Conservation (phyloP, 2,113 vertebrate species). For the Cynocephalus volans region DNA sequence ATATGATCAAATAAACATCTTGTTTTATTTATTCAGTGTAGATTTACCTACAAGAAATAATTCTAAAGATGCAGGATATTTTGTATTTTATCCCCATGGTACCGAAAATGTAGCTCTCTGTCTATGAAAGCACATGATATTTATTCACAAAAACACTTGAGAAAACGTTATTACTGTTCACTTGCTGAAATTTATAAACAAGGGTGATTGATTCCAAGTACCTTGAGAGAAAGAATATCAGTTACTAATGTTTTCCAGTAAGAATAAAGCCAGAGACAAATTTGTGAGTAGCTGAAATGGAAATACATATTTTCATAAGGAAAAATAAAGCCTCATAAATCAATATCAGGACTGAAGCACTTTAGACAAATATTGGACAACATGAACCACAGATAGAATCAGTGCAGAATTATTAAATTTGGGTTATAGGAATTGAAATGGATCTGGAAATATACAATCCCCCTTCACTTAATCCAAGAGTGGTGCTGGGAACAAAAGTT, state of each 20-base stretch:
- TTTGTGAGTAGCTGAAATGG: background rate
- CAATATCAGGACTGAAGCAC: background rate
- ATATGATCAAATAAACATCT: background rate
- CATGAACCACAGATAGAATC: background rate
- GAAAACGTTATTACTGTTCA: background rate
- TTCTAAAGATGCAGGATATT: background rate
- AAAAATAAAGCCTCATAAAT: constrained; percentile 25
- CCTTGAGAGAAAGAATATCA: background rate
- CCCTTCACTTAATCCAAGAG: background rate
- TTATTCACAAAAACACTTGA: constrained; percentile 11
- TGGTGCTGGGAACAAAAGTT: background rate
- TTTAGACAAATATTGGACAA: constrained; percentile 2
- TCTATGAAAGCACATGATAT: background rate
- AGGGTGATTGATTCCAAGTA: background rate
- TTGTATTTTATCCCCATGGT: background rate
- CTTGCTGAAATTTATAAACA: constrained; percentile 45
- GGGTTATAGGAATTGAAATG: background rate
- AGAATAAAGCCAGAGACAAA: background rate
- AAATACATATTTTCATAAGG: background rate
- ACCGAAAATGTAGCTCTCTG: background rate
- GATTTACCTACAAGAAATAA: background rate
- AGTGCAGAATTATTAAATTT: background rate
- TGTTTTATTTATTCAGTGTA: background rate
- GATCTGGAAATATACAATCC: background rate
- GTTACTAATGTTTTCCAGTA: constrained; percentile 12